Conservation (phyloP, 1,140 invertebrate genomes). For the Lysiphlebus fabarum region DNA sequence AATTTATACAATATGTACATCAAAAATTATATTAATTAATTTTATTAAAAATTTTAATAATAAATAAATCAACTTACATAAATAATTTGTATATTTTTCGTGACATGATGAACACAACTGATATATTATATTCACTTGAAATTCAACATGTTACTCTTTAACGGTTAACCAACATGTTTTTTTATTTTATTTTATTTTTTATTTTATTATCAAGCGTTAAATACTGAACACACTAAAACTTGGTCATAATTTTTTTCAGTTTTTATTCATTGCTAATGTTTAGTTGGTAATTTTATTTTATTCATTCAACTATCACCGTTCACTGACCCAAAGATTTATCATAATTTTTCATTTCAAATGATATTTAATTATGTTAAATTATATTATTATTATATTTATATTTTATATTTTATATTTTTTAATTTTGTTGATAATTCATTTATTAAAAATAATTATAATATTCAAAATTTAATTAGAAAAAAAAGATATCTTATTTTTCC, state of each 20-base stretch:
- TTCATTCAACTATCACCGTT: background rate
- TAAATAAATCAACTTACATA: background rate
- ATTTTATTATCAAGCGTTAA: conserved; percentile 25
- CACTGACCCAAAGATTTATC: background rate
- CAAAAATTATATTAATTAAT: background rate
- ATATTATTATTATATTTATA: background rate
- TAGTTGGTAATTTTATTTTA: background rate
- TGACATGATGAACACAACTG: conserved; percentile 7
- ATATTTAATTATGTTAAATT: no score
- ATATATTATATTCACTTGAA: conserved; percentile 13
- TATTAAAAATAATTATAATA: conserved; percentile 18
- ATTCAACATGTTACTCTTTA: conserved; percentile 15
- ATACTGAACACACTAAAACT: conserved; percentile 32
- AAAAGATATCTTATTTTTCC: conserved; percentile 39
- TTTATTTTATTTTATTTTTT: no score
- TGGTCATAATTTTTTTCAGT: conserved; percentile 27
- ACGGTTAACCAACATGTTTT: conserved; percentile 8
- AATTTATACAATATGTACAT: background rate
- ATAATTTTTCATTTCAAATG: background rate
- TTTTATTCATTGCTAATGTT: background rate
- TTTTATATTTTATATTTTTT: background rate
- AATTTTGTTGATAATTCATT: background rate
- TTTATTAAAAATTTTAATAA: background rate
- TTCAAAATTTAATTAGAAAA: conserved; percentile 27
- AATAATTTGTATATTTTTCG: conserved; percentile 8